These are phyloP conservation scores for Poecilus cupreus DNA, from an alignment of 2,888 invertebrate genomes.

Conservation along the genomic window DNA sequence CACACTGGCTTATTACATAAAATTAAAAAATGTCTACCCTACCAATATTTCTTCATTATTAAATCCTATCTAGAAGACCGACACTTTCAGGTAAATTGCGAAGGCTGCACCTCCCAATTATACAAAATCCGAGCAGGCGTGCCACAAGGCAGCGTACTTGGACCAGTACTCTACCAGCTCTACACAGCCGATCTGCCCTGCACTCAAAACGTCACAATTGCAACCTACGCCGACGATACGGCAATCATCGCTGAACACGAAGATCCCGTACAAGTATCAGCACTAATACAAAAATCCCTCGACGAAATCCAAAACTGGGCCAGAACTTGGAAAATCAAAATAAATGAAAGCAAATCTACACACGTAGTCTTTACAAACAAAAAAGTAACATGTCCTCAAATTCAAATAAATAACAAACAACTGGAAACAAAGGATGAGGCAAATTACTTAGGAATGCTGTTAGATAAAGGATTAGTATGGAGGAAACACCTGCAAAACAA, in stretches of 20 bases:
- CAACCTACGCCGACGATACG: neutral
- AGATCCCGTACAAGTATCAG: neutral
- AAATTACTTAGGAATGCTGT: neutral
- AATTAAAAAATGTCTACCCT: conserved; percentile 47
- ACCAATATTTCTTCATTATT: conserved; percentile 41
- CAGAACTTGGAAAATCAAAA: neutral
- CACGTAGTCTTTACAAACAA: neutral
- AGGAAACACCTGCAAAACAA: neutral
- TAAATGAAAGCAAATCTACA: neutral
- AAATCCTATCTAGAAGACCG: too few relatives aligned
- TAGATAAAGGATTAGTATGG: neutral
- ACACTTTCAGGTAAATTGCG: too few relatives aligned
- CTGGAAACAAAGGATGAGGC: neutral
- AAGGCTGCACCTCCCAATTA: too few relatives aligned
- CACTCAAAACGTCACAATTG: neutral
- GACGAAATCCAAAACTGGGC: neutral
- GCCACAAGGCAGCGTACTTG: neutral
- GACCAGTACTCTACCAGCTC: neutral
- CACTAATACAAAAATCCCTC: neutral
- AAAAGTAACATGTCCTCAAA: neutral
- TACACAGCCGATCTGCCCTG: neutral
- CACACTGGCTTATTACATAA: conserved; percentile 49
- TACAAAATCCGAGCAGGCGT: too few relatives aligned
- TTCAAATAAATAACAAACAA: neutral
- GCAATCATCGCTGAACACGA: neutral